Evolutionary conservation across 2,888 invertebrate genomes (phyloP).

Genomic region (Pasiphila rectangulata): DNA sequence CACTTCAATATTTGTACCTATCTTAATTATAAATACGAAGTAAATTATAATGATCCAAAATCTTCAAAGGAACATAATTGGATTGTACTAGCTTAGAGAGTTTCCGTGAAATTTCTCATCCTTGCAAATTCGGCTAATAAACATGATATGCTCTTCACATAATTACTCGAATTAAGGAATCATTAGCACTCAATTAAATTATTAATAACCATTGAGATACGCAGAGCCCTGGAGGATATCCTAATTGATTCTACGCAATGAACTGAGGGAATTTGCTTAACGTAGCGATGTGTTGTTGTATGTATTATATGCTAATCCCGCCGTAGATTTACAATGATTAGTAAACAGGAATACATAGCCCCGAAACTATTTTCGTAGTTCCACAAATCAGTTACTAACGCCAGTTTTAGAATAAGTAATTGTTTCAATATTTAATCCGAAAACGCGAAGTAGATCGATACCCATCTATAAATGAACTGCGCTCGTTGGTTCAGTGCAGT

Average conservation of each 20-base stretch:
- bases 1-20: neutral
- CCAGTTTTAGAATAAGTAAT: too few species aligned
- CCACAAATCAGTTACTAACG: too few species aligned
- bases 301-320: neutral
- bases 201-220: conserved; percentile 41
- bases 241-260: conserved; percentile 57
- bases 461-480: too few species aligned
- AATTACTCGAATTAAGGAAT: conserved; percentile 38
- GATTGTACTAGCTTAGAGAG: neutral
- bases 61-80: conserved; percentile 5
- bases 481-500: too few species aligned
- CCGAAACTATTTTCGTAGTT: too few species aligned
- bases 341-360: neutral
- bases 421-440: too few species aligned
- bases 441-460: too few species aligned
- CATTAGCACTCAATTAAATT: conserved; percentile 47
- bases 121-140: conserved; percentile 35
- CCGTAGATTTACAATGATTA: neutral
- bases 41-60: neutral
- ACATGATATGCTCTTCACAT: conserved; percentile 33
- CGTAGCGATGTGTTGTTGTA: conserved; percentile 16
- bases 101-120: conserved; percentile 6
- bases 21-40: neutral
- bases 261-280: conserved; percentile 48
- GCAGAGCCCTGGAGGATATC: conserved; percentile 38